These are phyloP conservation scores for Drosophila borborema DNA, from an alignment of 2,888 invertebrate genomes.

Conservation along the genomic window DNA sequence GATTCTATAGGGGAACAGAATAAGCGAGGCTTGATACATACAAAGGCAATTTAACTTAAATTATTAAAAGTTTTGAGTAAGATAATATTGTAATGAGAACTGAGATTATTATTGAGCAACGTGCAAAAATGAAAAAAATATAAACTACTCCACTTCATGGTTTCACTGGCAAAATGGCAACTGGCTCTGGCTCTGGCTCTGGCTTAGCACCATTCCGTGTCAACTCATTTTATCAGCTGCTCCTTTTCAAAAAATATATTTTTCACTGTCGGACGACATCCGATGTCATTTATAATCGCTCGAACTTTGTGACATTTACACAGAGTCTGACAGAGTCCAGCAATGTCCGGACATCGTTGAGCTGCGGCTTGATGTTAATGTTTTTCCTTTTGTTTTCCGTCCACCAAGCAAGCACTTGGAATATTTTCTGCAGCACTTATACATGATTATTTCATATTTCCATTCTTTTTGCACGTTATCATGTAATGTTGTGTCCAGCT, in stretches of 20 bases:
- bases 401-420: slow-evolving; percentile 40
- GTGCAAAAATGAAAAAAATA: background rate
- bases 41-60: background rate
- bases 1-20: background rate
- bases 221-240: slow-evolving; percentile 6
- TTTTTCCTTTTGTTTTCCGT: slow-evolving; percentile 10
- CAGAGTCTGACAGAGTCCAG: slow-evolving; percentile 52
- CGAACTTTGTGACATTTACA: slow-evolving; percentile 78
- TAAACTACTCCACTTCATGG: background rate
- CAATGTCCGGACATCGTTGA: slow-evolving; percentile 24
- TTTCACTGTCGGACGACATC: slow-evolving; percentile 45
- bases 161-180: background rate
- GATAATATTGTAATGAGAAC: background rate
- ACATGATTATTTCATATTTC: slow-evolving; percentile 66
- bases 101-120: background rate
- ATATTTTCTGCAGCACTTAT: slow-evolving; percentile 50
- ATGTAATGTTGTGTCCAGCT: slow-evolving; percentile 4
- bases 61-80: background rate
- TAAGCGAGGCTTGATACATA: background rate
- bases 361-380: slow-evolving; percentile 21
- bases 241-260: slow-evolving; percentile 17
- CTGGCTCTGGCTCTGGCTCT: background rate
- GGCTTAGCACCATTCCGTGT: background rate
- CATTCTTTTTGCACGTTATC: slow-evolving; percentile 38
- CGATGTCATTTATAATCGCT: slow-evolving; percentile 78